Percentiles rank a stretch among this genome's conserved stretches.
phyloP scores from a whole-genome alignment of 2,888 invertebrate species.

The Mantis religiosa region DNA sequence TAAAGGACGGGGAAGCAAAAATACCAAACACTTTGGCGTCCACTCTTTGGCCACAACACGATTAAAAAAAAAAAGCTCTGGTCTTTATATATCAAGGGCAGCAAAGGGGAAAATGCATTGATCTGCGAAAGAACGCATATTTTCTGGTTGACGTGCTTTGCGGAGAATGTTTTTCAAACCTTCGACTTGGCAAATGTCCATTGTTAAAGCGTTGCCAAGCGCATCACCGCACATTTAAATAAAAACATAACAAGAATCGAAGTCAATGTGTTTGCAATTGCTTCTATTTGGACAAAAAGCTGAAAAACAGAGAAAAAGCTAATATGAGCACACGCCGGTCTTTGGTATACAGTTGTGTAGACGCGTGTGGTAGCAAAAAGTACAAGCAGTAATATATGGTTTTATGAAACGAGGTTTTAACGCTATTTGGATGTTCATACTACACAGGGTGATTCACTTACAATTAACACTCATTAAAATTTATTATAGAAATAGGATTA shows the following conservation, averaged over 20 bases:
- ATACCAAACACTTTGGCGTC: no score
- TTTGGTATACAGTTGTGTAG: no score
- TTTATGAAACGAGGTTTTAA: no score
- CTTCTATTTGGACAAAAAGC: background rate
- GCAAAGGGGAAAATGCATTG: background rate
- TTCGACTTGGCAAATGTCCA: background rate
- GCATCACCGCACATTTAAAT: background rate
- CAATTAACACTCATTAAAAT: no score
- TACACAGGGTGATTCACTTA: no score
- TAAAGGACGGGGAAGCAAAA: no score
- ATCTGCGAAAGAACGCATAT: background rate
- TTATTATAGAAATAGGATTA: no score
- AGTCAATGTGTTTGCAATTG: background rate
- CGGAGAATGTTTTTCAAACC: background rate
- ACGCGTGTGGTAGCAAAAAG: no score
- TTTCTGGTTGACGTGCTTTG: background rate
- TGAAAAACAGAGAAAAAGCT: background rate
- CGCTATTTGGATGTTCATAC: no score
- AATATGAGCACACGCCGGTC: background rate
- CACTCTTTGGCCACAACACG: background rate
- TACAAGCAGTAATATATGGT: no score
- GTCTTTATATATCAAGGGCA: background rate
- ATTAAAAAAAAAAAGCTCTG: background rate
- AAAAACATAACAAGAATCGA: background rate
- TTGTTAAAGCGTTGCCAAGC: background rate